phyloP scores from a whole-genome alignment of 2,113 vertebrate species.

The Lycocorax pyrrhopterus region DNA sequence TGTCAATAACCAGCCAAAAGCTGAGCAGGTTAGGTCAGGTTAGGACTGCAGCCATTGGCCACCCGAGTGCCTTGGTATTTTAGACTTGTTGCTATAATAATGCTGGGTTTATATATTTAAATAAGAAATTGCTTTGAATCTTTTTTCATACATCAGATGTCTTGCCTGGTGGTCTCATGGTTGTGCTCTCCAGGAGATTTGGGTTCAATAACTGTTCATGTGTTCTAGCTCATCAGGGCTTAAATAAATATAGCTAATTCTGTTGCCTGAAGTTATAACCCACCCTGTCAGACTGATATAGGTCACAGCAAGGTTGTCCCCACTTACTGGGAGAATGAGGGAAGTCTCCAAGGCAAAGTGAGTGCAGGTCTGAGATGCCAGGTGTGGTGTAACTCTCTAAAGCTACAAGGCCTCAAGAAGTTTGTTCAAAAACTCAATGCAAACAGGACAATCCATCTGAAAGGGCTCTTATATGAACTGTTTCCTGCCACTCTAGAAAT shows the following conservation, averaged over 20 bases:
- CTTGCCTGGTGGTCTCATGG: conserved; percentile 28
- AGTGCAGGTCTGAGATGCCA: not conserved
- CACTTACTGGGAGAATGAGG: not conserved
- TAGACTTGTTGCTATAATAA: conserved; percentile 2
- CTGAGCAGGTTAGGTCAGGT: conserved; percentile 43
- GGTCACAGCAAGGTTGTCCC: conserved; percentile 19
- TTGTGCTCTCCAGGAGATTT: not conserved
- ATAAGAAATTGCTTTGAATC: not conserved
- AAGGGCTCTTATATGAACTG: not conserved
- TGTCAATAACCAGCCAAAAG: conserved; percentile 12
- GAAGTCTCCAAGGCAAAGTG: not conserved
- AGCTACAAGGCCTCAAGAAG: not conserved
- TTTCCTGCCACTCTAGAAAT: not conserved
- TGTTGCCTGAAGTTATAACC: conserved; percentile 22
- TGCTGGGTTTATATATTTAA: not conserved
- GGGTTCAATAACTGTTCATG: not conserved
- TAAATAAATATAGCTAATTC: conserved; percentile 50
- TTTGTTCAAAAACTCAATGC: not conserved
- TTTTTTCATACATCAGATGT: not conserved
- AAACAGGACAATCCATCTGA: not conserved
- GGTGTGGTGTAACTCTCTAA: not conserved
- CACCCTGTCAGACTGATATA: not conserved
- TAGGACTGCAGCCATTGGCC: conserved; percentile 7
- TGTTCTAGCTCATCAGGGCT: not conserved
- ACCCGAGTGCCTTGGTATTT: not conserved